Percentiles rank a stretch among this genome's conserved stretches.
These are phyloP conservation scores for Noctua fimbriata DNA, from an alignment of 2,888 invertebrate species.

Conservation along the genomic window DNA sequence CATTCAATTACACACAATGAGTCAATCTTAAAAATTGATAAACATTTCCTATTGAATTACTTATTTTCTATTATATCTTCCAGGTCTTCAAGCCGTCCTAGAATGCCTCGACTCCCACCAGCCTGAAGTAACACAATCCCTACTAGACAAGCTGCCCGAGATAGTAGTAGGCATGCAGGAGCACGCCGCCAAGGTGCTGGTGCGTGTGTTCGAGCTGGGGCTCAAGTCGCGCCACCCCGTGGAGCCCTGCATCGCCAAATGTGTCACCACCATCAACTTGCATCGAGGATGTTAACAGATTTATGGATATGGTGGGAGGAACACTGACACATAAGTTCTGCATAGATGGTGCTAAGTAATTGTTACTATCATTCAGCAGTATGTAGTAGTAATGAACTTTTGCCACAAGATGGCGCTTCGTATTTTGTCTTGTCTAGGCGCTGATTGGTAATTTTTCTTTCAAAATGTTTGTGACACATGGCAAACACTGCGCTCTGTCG, in stretches of 20 bases:
- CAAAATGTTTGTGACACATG: not conserved
- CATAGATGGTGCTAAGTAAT: not conserved
- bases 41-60: not conserved
- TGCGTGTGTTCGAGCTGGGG: conserved; percentile 95
- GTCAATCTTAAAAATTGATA: no score
- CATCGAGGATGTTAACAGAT: conserved; percentile 92
- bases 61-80: not conserved
- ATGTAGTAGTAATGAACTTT: not conserved
- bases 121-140: conserved; percentile 94
- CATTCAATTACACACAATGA: not conserved
- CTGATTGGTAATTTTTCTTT: not conserved
- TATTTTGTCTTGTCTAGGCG: not conserved
- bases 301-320: no score
- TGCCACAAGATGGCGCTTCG: not conserved
- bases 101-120: conserved; percentile 95
- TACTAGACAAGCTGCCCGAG: conserved; percentile 95
- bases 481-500: not conserved
- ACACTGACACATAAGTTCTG: no score
- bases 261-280: conserved; percentile 94
- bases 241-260: conserved; percentile 93
- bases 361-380: not conserved
- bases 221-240: conserved; percentile 95
- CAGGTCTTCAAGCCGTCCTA: conserved; percentile 94
- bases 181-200: conserved; percentile 94
- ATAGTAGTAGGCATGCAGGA: conserved; percentile 96